phyloP scores from a whole-genome alignment of 2,888 invertebrate species.

The Oxystoma pomonae region DNA sequence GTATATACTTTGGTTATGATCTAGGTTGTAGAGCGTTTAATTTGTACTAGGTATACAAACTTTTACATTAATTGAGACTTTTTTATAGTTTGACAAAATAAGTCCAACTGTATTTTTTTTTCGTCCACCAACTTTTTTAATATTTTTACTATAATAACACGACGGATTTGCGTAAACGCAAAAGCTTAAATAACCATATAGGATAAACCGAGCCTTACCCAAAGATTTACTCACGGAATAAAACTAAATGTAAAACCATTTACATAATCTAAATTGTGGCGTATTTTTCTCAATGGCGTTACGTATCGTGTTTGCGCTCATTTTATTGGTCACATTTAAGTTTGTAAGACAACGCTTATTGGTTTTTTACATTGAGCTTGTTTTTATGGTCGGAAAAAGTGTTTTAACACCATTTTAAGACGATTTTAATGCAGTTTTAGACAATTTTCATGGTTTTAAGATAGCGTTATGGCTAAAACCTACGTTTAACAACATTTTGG shows the following conservation, averaged over 20 bases:
- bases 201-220: neutral
- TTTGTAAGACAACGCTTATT: neutral
- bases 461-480: neutral
- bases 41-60: too few species aligned
- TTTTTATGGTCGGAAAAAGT: neutral
- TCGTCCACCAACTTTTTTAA: too few species aligned
- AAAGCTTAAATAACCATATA: too few species aligned
- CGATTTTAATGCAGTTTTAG: neutral
- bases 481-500: neutral
- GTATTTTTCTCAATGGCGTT: neutral
- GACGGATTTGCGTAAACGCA: too few species aligned
- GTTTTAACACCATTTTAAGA: neutral
- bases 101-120: too few species aligned
- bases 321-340: neutral
- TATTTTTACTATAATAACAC: too few species aligned
- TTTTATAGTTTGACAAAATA: too few species aligned
- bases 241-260: neutral
- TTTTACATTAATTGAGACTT: too few species aligned
- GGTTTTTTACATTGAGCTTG: neutral
- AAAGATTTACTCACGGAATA: neutral
- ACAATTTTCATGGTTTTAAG: neutral
- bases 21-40: too few species aligned
- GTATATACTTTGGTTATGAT: too few species aligned
- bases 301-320: neutral
- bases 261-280: neutral